Percentiles rank a stretch among this genome's conserved stretches.
Evolutionary conservation across 2,888 invertebrate species (phyloP).

Genomic region (Thumatha senex): DNA sequence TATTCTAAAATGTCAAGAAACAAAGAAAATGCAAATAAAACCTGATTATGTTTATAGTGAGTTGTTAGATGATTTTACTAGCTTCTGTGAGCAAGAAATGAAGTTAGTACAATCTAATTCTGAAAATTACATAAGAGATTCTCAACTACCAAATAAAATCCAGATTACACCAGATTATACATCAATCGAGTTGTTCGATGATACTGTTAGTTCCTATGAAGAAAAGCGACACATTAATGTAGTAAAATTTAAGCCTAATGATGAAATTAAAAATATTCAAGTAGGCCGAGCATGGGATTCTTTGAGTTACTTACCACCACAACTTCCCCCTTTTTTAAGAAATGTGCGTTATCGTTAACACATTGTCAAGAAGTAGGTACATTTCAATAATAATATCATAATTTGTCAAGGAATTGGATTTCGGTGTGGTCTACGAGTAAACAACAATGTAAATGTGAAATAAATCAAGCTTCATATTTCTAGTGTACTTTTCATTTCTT

Average conservation of each 20-base stretch:
- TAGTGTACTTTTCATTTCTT: background rate
- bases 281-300: constrained; percentile 34
- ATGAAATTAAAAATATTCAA: background rate
- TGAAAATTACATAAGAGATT: no score
- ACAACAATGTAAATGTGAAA: background rate
- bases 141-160: no score
- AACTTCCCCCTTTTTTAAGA: constrained; percentile 58
- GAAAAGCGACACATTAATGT: background rate
- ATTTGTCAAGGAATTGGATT: no score
- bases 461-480: background rate
- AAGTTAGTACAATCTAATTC: no score
- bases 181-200: background rate
- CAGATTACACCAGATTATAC: constrained; percentile 1
- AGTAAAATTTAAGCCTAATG: background rate
- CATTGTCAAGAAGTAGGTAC: constrained; percentile 3
- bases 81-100: no score
- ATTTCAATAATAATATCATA: no score
- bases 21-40: no score
- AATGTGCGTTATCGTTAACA: constrained; percentile 29
- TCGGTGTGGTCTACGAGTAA: constrained; percentile 5
- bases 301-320: constrained; percentile 55
- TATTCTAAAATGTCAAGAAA: no score
- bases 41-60: no score
- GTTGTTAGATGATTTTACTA: no score
- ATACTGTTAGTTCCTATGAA: background rate